Base-by-base conservation (phyloP, 2,113 vertebrate genomes). In the Furnarius figulus region DNA sequence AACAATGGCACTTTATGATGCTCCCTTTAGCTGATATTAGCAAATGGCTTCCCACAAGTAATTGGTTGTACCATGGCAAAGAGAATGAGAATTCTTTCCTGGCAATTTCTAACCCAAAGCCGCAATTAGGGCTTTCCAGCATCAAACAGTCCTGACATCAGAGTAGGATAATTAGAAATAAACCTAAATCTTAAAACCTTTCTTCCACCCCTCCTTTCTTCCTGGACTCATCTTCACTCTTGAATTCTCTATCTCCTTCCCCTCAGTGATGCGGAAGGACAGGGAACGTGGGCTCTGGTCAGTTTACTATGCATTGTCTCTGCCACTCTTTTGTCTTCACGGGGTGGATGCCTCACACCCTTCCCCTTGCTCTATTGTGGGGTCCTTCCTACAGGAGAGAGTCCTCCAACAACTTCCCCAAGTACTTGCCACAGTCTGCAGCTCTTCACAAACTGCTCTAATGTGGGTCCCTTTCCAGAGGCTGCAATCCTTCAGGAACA, bases 61-160 rank as follows among this genome's bases (percentile, higher is more conserved):
- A 24, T 62, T 0, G 0, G 7, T 14, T 53, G 19, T 33, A 40
- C 18, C 1, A 0, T 1, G 1, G 52, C 15, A 61, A 8, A 37
- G 33, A 61, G 24, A 8, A 68, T 10, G 4, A 77, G 50, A 74
- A 53, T 62, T 44, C 40, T 74, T 73, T 4, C 0, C 7, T 40
- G 55, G 22, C 31, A 58, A 2, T 40, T 75, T 40, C 37, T 61
- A 47, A 39, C 6, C 46, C 15, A 46, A 15, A 74, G 42, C 11
- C 71, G 23, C n/a, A 72, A 9, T 68, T 39, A 46, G 2, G 7
- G 23, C 8, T 58, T 81, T 71, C 28, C 8, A 62, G 15, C 37
- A 50, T 33, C 1, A 5, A 12, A 35, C 24, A 33, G 1, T 47
- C 31, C 37, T 52, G 18, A 76, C 75, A 61, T 25, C 6, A 47